These are phyloP conservation scores for Riptortus pedestris DNA, from an alignment of 1,140 invertebrate genomes.

Conservation along the genomic window DNA sequence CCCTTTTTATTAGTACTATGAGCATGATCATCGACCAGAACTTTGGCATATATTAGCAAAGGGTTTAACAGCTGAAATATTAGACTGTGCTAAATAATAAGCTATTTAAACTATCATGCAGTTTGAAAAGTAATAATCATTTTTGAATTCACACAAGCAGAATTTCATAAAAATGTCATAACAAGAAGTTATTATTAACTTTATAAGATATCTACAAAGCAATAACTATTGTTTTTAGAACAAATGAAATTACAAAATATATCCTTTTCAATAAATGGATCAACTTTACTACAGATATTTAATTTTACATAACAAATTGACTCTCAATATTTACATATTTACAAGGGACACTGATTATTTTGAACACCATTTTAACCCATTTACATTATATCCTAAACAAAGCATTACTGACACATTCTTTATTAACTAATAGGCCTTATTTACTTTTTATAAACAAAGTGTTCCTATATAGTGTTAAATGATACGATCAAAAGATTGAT, in stretches of 20 bases:
- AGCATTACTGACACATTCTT: neutral
- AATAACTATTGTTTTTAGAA: neutral
- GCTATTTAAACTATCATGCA: neutral
- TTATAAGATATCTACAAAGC: slow-evolving; percentile 4
- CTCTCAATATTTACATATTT: neutral
- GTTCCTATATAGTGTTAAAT: neutral
- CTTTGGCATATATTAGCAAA: neutral
- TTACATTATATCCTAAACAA: neutral
- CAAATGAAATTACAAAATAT: slow-evolving; percentile 1
- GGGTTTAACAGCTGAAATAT: too few species aligned
- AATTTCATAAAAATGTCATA: neutral
- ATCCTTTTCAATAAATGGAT: neutral
- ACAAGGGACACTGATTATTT: neutral
- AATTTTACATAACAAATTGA: slow-evolving; percentile 3
- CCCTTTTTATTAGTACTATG: neutral
- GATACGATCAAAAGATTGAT: neutral
- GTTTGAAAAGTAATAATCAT: neutral
- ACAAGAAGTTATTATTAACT: neutral
- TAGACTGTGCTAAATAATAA: neutral
- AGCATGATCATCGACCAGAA: neutral
- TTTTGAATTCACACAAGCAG: neutral
- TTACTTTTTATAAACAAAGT: neutral
- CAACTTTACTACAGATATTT: neutral
- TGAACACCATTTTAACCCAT: neutral
- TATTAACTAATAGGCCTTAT: slow-evolving; percentile 7